phyloP scores from a whole-genome alignment of 2,797 vertebrate species.

The Triplophysa bombifrons region DNA sequence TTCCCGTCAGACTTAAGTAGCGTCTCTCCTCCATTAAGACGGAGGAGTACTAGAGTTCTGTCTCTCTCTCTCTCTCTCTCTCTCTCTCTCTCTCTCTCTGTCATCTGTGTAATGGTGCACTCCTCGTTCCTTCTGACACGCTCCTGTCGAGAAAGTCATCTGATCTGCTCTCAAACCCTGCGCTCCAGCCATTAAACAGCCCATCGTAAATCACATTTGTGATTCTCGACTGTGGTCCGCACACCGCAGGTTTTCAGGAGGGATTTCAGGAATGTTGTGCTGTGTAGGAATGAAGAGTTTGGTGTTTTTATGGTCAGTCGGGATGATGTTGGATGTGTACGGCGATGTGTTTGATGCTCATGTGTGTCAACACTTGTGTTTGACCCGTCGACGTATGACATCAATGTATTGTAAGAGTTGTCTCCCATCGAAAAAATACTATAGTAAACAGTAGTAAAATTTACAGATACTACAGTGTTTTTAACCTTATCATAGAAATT shows the following conservation, averaged over 20 bases:
- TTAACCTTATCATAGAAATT: too few species aligned
- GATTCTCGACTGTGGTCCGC: conserved; percentile 70
- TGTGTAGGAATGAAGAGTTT: conserved; percentile 9
- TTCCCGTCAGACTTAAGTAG: conserved; percentile 81
- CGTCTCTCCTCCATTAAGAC: conserved; percentile 81
- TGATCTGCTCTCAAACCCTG: conserved; percentile 75
- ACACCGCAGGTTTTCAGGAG: conserved; percentile 69
- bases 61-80: conserved; percentile 66
- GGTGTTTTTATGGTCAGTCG: too few species aligned
- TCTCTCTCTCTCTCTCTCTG: conserved; percentile 65
- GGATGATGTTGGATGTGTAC: too few species aligned
- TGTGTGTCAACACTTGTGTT: too few species aligned
- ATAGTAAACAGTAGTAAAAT: neutral
- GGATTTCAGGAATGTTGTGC: conserved; percentile 39
- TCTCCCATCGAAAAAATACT: neutral
- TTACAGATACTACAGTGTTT: too few species aligned
- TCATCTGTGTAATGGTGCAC: conserved; percentile 80
- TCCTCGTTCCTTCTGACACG: conserved; percentile 72
- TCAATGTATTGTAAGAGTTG: too few species aligned
- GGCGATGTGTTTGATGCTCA: too few species aligned
- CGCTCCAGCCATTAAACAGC: conserved; percentile 80
- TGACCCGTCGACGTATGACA: too few species aligned
- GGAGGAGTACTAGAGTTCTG: conserved; percentile 75
- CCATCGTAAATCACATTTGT: conserved; percentile 84
- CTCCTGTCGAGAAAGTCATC: conserved; percentile 81